Evolutionary conservation across 2,888 invertebrate species (phyloP), one percentile per base, ranked within the genome.

Genomic region (Pollenia amentaria): DNA sequence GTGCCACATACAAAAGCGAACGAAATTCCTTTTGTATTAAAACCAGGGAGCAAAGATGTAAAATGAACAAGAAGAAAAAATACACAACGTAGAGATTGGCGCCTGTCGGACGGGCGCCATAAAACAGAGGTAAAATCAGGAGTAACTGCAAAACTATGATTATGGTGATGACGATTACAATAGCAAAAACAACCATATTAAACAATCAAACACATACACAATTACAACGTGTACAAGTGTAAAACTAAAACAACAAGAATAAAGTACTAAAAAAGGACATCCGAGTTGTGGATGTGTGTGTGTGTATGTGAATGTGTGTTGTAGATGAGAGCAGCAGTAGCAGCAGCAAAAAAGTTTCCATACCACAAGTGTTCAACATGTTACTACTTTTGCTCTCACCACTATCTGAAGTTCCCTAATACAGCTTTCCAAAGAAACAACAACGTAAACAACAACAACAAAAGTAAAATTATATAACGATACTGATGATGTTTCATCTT

Each of bases 111-210:
- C 91, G 89, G 92, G 91, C 92, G 92, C 91, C 92, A 88, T 48
- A 91, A 91, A 90, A 79, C 92, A 91, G 92, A 92, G 92, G 92
- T 92, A 92, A 92, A 92, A 91, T 91, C 92, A 92, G 92, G 92
- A 92, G 91, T 91, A 90, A 90, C 91, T 91, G 91, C 90, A 91
- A 88, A 91, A 91, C 91, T 90, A 92, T 92, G 92, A 92, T 92
- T 92, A 92, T 90, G 90, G 91, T 90, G 92, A 92, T 92, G 92
- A 91, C 91, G 92, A 92, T 91, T 91, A 91, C 92, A 89, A 86
- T 48, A 88, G 85, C 85, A 88, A 75, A 57, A 84, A 62, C 80
- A 78, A 75, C 38, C 3, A 29, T 29, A 72, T 62, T 69, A 80
- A 60, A 77, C 53, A 65, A 40, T 70, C 79, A 77, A 18, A 29